A percentile compares a stretch with the other conserved stretches of the same genome.
Evolutionary conservation across 2,113 vertebrate species (phyloP).

Genomic region (Myotis davidii): DNA sequence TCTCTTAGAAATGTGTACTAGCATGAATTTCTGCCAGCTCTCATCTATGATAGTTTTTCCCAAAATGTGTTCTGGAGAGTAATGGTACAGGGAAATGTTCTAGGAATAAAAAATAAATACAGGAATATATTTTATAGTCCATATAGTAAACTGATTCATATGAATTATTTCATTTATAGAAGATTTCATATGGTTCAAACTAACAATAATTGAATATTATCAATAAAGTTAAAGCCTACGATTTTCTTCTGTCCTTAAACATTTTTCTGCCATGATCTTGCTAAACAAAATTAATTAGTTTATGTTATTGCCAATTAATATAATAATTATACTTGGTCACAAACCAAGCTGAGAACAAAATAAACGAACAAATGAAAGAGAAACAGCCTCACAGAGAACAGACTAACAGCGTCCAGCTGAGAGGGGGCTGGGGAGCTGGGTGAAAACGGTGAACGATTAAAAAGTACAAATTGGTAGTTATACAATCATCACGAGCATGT

Average conservation of each 20-base stretch:
- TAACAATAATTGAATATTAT: neutral
- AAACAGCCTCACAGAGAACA: neutral
- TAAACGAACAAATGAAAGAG: neutral
- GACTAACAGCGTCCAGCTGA: neutral
- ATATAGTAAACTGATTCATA: neutral
- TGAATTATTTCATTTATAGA: neutral
- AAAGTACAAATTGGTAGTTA: neutral
- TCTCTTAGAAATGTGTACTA: neutral
- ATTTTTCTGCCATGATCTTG: neutral
- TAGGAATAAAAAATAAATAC: neutral
- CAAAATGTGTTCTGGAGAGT: neutral
- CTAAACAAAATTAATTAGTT: slow-evolving; percentile 53
- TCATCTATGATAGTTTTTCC: neutral
- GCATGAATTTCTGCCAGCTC: neutral
- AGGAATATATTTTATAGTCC: neutral
- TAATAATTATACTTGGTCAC: slow-evolving; percentile 44
- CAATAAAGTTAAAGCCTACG: slow-evolving; percentile 23
- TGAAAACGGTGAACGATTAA: neutral
- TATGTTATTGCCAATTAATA: neutral
- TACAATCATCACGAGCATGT: neutral
- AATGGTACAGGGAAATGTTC: neutral
- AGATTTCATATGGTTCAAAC: slow-evolving; percentile 7
- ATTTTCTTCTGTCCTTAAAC: slow-evolving; percentile 33
- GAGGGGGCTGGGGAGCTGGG: neutral
- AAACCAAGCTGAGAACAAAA: slow-evolving; percentile 37